These are phyloP conservation scores for Melinopterus prodromus DNA, from an alignment of 2,888 invertebrate species.

Conservation along the genomic window DNA sequence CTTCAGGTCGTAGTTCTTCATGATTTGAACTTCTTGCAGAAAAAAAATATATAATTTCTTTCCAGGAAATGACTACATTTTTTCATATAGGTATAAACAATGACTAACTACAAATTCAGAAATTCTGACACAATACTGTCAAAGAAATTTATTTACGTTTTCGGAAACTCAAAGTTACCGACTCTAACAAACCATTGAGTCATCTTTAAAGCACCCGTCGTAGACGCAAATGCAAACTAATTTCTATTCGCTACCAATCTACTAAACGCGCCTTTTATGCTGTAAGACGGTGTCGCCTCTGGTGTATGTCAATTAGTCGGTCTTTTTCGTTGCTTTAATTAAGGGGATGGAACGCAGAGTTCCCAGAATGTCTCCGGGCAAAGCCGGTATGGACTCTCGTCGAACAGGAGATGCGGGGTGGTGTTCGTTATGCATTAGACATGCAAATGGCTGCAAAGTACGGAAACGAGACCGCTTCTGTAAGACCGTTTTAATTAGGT, in stretches of 20 bases:
- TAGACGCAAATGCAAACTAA: neutral
- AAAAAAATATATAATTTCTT: too few relatives aligned
- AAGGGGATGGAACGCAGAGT: neutral
- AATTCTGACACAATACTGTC: too few relatives aligned
- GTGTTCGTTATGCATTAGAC: slow-evolving; percentile 4
- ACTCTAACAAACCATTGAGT: neutral
- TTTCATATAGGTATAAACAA: too few relatives aligned
- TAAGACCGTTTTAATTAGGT: neutral
- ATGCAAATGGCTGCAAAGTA: neutral
- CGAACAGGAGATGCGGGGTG: neutral
- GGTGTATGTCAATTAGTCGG: slow-evolving; percentile 4
- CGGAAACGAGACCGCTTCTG: neutral
- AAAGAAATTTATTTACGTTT: too few relatives aligned
- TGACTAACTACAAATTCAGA: too few relatives aligned
- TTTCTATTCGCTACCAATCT: neutral
- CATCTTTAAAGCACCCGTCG: neutral
- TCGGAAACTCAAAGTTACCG: too few relatives aligned
- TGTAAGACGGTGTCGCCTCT: neutral
- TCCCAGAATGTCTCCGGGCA: neutral
- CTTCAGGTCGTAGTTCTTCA: too few relatives aligned
- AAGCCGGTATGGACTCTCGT: neutral
- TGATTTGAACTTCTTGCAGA: too few relatives aligned
- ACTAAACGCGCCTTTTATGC: neutral
- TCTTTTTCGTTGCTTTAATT: neutral
- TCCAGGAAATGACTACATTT: too few relatives aligned